Evolutionary conservation across 2,113 vertebrate genomes (phyloP), one percentile per base, ranked within the genome.

Genomic region (Chrysemys picta): DNA sequence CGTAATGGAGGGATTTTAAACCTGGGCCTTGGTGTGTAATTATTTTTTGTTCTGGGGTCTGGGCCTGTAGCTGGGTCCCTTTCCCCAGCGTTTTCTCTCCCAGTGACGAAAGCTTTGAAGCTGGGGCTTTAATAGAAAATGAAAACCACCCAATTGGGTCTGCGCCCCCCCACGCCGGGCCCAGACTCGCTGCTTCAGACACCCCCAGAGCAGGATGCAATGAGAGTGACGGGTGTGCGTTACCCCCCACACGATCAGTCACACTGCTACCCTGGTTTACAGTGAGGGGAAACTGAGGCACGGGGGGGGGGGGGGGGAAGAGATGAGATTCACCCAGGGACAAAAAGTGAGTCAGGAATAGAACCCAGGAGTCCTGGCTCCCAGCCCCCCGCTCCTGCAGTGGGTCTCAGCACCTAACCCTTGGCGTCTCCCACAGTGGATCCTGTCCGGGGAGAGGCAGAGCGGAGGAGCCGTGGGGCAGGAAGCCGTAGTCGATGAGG

Each of bases 401-500:
- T n/a, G 62, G 35, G 35, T n/a, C 62, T n/a, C 35, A 35, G 21
- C 35, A 8, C 5, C 50, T 53, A 59, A 45, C 84, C 47, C 76
- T 65, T 62, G 56, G 7, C n/a, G 4, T 82, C n/a, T 35, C 4
- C 10, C 52, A 8, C 38, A 93, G 91, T 57, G 53, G 59, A n/a
- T 81, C 80, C 80, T 38, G n/a, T 19, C 52, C 54, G 14, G 69
- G 69, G n/a, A 19, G 10, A 17, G 78, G 59, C 75, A 80, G 69
- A 93, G 42, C 42, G 82, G 31, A 42, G 69, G 53, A 31, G 76
- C 62, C 76, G 88, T 52, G 65, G 82, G 79, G 53, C 78, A 52
- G 56, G 82, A 14, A 24, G 72, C 25, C 49, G 38, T 50, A 69
- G 88, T 93, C 93, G 88, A 93, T 93, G 93, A 93, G 85, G 90